These are phyloP conservation scores for Hypocryptadius cinnamomeus DNA, from an alignment of 2,113 vertebrate species.

Conservation along the genomic window DNA sequence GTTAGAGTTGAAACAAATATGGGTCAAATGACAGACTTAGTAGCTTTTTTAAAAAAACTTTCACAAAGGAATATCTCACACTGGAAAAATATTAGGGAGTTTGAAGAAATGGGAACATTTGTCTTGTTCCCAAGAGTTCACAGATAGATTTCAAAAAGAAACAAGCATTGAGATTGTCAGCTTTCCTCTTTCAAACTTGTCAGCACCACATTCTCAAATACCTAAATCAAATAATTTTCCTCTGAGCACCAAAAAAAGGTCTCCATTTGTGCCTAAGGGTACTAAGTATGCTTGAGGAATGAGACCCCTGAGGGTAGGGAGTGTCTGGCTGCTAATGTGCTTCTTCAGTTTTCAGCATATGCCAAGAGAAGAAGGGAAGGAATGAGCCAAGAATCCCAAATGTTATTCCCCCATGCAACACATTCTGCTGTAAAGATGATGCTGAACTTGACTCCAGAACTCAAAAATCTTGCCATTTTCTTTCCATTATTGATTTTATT, in stretches of 20 bases:
- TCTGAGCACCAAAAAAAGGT: not conserved
- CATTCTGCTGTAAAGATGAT: not conserved
- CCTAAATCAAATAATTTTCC: not conserved
- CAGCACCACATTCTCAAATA: not conserved
- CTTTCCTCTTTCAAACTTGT: not conserved
- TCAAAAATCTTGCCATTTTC: not conserved
- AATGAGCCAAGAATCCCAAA: not conserved
- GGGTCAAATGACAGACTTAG: not conserved
- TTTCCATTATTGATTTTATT: not conserved
- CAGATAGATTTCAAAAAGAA: not conserved
- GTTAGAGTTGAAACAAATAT: not conserved
- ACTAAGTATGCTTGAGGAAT: not conserved
- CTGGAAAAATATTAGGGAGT: not conserved
- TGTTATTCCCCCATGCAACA: not conserved
- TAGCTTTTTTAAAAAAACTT: not conserved
- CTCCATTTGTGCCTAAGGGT: not conserved
- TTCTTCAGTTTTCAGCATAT: not conserved
- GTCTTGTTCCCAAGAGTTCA: not conserved
- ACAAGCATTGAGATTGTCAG: not conserved
- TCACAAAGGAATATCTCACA: not conserved
- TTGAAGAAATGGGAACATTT: not conserved
- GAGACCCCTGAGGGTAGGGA: not conserved
- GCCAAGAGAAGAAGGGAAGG: not conserved
- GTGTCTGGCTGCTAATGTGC: not conserved
- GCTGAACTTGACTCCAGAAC: not conserved